Base-by-base conservation (phyloP, 2,888 invertebrate genomes). In the Himalopsyche tibetana region DNA sequence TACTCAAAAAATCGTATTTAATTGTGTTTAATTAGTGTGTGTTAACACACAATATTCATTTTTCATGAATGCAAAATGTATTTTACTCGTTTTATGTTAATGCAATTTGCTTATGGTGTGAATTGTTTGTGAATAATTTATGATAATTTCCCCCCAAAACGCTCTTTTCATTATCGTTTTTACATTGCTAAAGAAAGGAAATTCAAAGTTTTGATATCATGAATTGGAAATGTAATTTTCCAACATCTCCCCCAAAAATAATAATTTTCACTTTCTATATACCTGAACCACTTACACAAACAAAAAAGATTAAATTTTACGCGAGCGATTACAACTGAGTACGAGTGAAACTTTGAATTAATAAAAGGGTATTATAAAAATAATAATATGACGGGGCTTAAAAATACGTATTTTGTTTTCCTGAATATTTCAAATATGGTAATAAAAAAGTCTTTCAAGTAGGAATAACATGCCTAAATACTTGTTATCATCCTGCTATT, bases 151-250 rank as follows among this genome's bases (percentile, higher is more conserved):
- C 51, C 15, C 51, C 15, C 51, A 51, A 15, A 12, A 5, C 51
- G 51, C 15, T 51, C 51, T 15, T 28, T 63, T 19, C 63, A 63
- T 11, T 63, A 19, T 63, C 11, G 19, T 11, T 28, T 63, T 19
- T 6, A 63, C 28, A 63, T 63, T 8, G 38, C 12, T 12, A 80
- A 80, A 80, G 38, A 74, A 51, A 15, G 51, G 19, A 63, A 63
- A 11, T 63, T 63, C 19, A 28, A 63, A 63, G 19, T 19, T 63
- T 63, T 15, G 19, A 82, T 88, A 86, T 86, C 87, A 88, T 89
- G 89, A 89, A 89, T 89, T 89, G 89, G 89, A 89, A 89, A 89
- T 89, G 89, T 89, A 89, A 89, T 89, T 89, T 89, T 88, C 87
- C 42, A 82, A 85, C 82, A 86, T 83, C 88, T 85, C 82, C 83